A percentile compares a stretch with the other conserved stretches of the same genome.
Evolutionary conservation across 1,140 invertebrate genomes (phyloP).

Genomic region (Marisa cornuarietis): DNA sequence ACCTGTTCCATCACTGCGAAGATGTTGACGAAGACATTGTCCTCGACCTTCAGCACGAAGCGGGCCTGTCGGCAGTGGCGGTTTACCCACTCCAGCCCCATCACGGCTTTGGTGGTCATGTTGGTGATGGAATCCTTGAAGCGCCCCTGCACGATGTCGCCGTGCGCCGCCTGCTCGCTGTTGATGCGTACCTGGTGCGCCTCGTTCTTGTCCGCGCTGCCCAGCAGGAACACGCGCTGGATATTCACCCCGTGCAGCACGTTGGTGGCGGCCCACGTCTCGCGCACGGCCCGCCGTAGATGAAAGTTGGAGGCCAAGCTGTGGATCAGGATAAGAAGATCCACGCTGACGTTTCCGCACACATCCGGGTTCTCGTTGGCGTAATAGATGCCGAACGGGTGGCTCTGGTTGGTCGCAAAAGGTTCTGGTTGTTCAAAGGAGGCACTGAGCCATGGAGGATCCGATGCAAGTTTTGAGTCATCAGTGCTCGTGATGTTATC

Average conservation of each 20-base stretch:
- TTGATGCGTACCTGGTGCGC: conserved; percentile 34
- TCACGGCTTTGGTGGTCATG: conserved; percentile 72
- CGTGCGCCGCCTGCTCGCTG: conserved; percentile 49
- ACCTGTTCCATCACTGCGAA: conserved; percentile 46
- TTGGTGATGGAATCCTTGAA: conserved; percentile 52
- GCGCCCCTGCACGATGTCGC: conserved; percentile 58
- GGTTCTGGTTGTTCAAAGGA: not conserved
- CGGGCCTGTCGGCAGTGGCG: conserved; percentile 73
- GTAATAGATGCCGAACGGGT: conserved; percentile 25
- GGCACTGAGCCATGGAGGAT: conserved; percentile 4
- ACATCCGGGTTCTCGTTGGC: conserved; percentile 23
- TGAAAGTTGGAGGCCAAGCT: conserved; percentile 38
- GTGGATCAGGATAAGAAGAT: conserved; percentile 45
- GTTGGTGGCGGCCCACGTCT: conserved; percentile 56
- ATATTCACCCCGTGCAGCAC: conserved; percentile 35
- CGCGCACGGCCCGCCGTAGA: conserved; percentile 46
- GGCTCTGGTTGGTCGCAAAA: conserved; percentile 6
- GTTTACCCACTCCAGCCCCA: conserved; percentile 83
- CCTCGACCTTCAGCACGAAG: conserved; percentile 89
- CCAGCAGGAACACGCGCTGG: conserved; percentile 75
- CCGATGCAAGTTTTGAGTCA: not conserved
- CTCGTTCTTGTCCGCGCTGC: conserved; percentile 66
- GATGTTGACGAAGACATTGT: conserved; percentile 82
- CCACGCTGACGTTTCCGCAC: conserved; percentile 28
- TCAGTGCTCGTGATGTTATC: not conserved